Evolutionary conservation across 64 coral and sea anemone genomes (phyloP).

Genomic region (Montipora cactus): DNA sequence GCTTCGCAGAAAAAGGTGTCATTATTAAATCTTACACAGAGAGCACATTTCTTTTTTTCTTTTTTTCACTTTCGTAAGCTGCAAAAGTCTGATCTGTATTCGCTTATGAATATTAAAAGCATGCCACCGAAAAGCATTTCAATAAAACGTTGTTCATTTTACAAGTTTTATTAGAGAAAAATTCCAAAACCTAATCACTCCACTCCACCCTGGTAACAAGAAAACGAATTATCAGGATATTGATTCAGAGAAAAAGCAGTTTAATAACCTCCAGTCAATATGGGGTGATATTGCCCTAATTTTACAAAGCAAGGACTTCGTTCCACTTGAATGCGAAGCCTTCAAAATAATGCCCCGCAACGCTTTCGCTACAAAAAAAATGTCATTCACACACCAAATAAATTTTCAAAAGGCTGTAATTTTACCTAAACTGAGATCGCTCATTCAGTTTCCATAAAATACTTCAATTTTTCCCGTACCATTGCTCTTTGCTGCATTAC

Average conservation of each 20-base stretch:
- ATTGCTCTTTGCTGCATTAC: too few relatives aligned
- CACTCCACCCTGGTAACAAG: too few relatives aligned
- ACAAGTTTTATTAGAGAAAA: too few relatives aligned
- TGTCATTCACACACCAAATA: background rate
- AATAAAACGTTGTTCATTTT: background rate
- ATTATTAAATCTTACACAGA: background rate
- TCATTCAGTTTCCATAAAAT: too few relatives aligned
- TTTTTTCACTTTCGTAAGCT: background rate
- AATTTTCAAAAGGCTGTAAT: background rate
- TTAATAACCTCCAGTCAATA: background rate
- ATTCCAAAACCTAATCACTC: too few relatives aligned
- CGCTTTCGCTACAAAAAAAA: background rate
- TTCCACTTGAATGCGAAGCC: background rate
- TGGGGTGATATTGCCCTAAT: background rate
- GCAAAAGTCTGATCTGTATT: background rate
- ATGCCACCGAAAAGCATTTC: background rate
- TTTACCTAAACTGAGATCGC: too few relatives aligned
- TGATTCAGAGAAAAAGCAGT: background rate
- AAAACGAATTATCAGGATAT: background rate
- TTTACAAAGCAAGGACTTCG: background rate
- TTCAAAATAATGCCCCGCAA: background rate
- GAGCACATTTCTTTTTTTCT: background rate
- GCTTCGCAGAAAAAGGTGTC: background rate
- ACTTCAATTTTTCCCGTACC: too few relatives aligned
- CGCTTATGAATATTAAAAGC: too few relatives aligned